A percentile compares a stretch with the other conserved stretches of the same genome.
Conservation (phyloP, 2,113 vertebrate genomes). For the human (Homo sapiens) region GRCh38 chr9:68536501-68537000, state of each 20-base stretch:
- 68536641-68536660: not conserved
- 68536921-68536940: not conserved
- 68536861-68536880: rapidly evolving
- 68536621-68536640: not conserved
- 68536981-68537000: not conserved
- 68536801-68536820: not conserved
- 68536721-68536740: not conserved
- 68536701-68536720: not conserved
- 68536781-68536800: not conserved
- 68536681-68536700: not conserved
- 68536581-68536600: not conserved
- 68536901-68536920: not conserved
- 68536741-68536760: not conserved
- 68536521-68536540: not conserved
- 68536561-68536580: not conserved
- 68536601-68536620: not conserved
- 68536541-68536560: not conserved
- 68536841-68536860: not conserved
- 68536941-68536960: not conserved
- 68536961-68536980: not conserved
- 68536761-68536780: no score
- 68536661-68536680: not conserved
- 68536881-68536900: not conserved
- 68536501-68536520: not conserved
- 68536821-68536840: not conserved